Conservation (phyloP, 2,113 vertebrate species). For the Peucedramus taeniatus region DNA sequence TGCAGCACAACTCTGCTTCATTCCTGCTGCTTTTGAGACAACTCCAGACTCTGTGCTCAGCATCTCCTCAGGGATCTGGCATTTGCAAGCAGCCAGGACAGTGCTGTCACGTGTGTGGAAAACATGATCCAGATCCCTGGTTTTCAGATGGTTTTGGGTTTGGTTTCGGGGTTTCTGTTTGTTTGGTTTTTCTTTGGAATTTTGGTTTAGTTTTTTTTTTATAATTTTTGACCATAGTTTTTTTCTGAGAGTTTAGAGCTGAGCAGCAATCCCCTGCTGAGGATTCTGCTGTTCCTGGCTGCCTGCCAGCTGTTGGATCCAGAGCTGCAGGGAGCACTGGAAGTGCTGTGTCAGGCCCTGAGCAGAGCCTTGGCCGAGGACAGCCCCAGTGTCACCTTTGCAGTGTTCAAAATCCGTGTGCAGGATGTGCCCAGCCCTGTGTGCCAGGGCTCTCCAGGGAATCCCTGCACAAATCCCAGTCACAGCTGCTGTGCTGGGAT, state of each 20-base stretch:
- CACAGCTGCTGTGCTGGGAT: rapidly evolving
- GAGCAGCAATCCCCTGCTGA: neutral
- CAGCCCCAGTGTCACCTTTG: neutral
- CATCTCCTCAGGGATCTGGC: constrained; percentile 47
- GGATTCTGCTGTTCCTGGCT: neutral
- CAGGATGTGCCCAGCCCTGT: neutral
- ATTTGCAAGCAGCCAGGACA: constrained; percentile 21
- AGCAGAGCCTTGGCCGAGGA: neutral
- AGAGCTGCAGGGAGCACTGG: neutral
- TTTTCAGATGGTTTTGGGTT: neutral
- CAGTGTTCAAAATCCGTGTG: neutral
- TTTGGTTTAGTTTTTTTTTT: neutral
- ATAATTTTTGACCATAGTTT: neutral
- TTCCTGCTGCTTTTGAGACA: neutral
- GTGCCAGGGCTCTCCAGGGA: neutral
- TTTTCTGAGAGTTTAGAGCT: neutral
- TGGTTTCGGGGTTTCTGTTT: neutral
- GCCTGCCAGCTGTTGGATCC: neutral
- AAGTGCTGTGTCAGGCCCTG: neutral
- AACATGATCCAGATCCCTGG: neutral
- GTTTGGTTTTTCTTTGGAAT: neutral
- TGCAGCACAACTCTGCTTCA: neutral
- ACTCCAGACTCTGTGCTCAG: neutral
- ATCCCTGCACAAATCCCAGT: neutral
- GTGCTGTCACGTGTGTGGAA: neutral